Evolutionary conservation across 2,888 invertebrate genomes (phyloP), one percentile per base, ranked within the genome.

Genomic region (Drosophila testacea): DNA sequence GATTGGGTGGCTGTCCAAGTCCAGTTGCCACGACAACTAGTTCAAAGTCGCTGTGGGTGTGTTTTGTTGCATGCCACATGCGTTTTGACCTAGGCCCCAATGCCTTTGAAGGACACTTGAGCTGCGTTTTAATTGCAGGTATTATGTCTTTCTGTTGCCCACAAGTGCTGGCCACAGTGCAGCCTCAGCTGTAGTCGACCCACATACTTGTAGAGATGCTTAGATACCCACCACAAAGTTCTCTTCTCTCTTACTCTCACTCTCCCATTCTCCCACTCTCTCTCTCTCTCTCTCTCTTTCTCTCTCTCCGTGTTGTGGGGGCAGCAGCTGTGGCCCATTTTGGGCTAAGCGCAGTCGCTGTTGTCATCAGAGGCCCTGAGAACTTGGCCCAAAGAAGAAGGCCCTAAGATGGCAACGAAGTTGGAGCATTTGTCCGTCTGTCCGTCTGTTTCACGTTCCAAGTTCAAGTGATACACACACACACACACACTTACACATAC

Each of bases 101-200:
- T 87, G 84, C 65, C 74, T 72, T 59, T 78, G 88, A 88, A 90
- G 91, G 90, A 85, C 88, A 89, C 88, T 88, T 83, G 73, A 80
- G 82, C 71, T 79, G 78, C 78, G 81, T 86, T 89, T 90, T 91
- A 91, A 90, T 90, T 90, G 90, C 90, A 91, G 89, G 89, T 85
- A 85, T 85, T 85, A 85, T 85, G 89, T 85, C 81, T 83, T 88
- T 77, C 77, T 83, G 70, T 73, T 67, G 72, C 66, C 67, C 62
- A 83, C 77, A 81, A 88, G 78, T 80, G 83, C 62, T 59, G 52
- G 62, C 57, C 57, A 54, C 65, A 41, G 3, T 22, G 51, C 38
- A 16, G 60, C 48, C 52, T 27, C 63, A 28, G 41, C 44, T 41
- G 41, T 52, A 30, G 34, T 42, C 68, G 73, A 78, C 69, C 73